phyloP scores from a whole-genome alignment of 2,113 vertebrate species.

The Oenanthe melanoleuca region DNA sequence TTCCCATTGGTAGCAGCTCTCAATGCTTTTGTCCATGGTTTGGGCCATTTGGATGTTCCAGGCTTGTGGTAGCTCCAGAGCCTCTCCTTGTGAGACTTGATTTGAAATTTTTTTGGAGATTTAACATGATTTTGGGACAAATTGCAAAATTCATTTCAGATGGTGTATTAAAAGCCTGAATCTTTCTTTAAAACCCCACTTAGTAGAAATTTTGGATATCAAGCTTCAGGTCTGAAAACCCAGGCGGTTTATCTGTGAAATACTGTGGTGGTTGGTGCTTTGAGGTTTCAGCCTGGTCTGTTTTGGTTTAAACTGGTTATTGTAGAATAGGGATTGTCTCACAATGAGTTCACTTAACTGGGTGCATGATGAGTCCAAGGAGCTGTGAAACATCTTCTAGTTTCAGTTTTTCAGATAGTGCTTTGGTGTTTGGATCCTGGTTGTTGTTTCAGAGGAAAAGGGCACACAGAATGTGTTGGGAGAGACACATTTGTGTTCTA shows the following conservation, averaged over 20 bases:
- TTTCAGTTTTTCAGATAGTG: background rate
- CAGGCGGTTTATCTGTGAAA: background rate
- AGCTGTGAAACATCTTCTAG: background rate
- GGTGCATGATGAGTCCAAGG: background rate
- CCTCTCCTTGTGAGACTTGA: background rate
- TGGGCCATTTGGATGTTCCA: background rate
- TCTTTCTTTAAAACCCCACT: background rate
- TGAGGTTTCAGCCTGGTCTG: background rate
- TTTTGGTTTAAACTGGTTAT: background rate
- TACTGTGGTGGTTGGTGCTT: background rate
- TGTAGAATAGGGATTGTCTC: background rate
- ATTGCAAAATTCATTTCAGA: rapidly evolving
- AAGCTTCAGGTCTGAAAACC: background rate
- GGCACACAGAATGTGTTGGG: background rate
- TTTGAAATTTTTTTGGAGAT: background rate
- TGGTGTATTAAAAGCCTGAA: rapidly evolving
- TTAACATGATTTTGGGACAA: background rate
- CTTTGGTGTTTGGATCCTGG: background rate
- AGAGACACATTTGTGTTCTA: background rate
- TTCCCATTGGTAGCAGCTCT: background rate
- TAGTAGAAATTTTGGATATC: background rate
- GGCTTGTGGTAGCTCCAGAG: background rate
- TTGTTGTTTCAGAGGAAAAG: background rate
- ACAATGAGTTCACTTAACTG: background rate
- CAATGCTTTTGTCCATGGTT: background rate